A percentile compares a stretch with the other conserved stretches of the same genome.
These are phyloP conservation scores for Troides aeacus DNA, from an alignment of 2,888 invertebrate species.

Conservation along the genomic window DNA sequence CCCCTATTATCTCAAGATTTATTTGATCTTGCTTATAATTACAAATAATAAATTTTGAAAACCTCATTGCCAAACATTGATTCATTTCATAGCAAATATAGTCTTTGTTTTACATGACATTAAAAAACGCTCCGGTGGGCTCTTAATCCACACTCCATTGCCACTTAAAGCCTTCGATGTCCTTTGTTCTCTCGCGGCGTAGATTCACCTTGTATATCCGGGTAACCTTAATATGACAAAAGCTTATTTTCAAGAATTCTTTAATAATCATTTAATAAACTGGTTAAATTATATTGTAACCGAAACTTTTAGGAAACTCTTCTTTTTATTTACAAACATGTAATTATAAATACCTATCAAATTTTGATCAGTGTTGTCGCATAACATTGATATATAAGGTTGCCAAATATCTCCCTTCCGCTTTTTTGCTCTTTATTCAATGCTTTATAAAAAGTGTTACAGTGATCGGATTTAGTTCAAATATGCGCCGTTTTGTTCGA, in stretches of 20 bases:
- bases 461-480: too few species aligned
- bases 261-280: neutral
- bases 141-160: constrained; percentile 21
- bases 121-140: constrained; percentile 11
- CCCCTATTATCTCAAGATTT: too few species aligned
- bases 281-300: neutral
- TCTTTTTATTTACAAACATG: too few species aligned
- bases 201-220: constrained; percentile 26
- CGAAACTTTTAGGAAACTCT: neutral
- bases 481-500: too few species aligned
- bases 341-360: too few species aligned
- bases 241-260: constrained; percentile 19
- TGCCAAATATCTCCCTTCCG: too few species aligned
- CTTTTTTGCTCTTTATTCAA: too few species aligned
- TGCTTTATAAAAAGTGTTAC: too few species aligned
- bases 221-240: constrained; percentile 27
- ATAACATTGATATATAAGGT: too few species aligned
- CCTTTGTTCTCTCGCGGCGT: constrained; percentile 28
- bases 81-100: neutral
- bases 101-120: constrained; percentile 5
- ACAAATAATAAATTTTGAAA: too few species aligned
- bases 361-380: too few species aligned
- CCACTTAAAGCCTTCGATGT: constrained; percentile 15
- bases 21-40: too few species aligned
- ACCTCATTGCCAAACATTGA: neutral